Evolutionary conservation across 1,140 invertebrate genomes (phyloP), one percentile per base, ranked within the genome.

Genomic region (Atopsyche davidsoni): DNA sequence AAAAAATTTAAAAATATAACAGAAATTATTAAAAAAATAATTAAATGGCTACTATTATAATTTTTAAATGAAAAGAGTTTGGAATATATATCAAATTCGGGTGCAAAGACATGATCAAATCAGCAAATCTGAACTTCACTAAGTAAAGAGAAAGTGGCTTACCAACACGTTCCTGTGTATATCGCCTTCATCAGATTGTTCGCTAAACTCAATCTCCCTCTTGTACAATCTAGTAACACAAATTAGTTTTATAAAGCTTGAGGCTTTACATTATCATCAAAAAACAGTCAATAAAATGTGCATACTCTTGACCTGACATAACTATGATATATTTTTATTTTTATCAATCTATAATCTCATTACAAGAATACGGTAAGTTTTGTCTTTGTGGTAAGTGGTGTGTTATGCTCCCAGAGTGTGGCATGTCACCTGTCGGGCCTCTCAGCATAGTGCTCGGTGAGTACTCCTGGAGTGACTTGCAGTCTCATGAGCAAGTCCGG

Each of bases 401-500:
- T n/a, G n/a, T n/a, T n/a, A n/a, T n/a, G n/a, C n/a, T n/a, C n/a
- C n/a, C n/a, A n/a, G n/a, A n/a, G n/a, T n/a, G n/a, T n/a, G n/a
- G n/a, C n/a, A n/a, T n/a, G 23, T 45, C 22, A 52, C 68, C 75
- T 75, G 62, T 87, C 85, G 23, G 79, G 69, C 19, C 86, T 73
- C 28, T 79, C 65, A 4, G 73, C 65, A 55, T 80, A 89, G 48
- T 81, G 64, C 61, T 87, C 84, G 6, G 71, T 77, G 53, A 87
- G 75, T 50, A 74, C 73, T 2, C 72, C 59, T 0, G 73, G 66
- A 11, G 79, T 74, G 59, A 82, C 77, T 42, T 79, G 71, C 0
- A 88, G 67, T 53, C 75, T 76, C 1, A 66, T 63, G 17, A 90
- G 69, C 51, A 82, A 80, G 65, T 89, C 86, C 4, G 79, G 65